phyloP scores from a whole-genome alignment of 2,797 vertebrate species.

The Heterohyrax brucei region DNA sequence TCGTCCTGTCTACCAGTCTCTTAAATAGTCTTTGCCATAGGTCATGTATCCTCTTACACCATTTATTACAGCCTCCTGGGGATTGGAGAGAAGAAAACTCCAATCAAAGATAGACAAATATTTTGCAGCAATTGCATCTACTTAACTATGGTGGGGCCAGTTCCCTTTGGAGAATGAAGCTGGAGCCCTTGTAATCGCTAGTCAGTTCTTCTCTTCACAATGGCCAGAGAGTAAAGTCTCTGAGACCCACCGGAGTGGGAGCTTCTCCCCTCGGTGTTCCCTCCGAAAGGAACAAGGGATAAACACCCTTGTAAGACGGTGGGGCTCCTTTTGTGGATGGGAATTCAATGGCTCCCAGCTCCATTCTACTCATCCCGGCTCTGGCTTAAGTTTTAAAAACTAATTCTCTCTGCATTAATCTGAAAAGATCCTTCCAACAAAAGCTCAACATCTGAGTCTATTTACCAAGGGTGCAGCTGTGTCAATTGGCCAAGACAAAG shows the following conservation, averaged over 20 bases:
- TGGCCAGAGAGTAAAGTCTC: constrained; percentile 42
- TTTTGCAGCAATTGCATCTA: neutral
- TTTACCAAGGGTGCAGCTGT: constrained; percentile 96
- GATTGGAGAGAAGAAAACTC: constrained; percentile 44
- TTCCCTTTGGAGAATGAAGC: neutral
- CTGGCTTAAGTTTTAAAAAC: constrained; percentile 89
- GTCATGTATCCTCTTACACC: neutral
- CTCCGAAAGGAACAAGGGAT: constrained; percentile 86
- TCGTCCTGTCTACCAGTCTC: neutral
- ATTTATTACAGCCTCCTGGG: neutral
- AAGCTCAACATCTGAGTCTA: constrained; percentile 89
- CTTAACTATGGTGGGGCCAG: neutral
- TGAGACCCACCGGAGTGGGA: neutral
- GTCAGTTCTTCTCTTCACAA: constrained; percentile 63
- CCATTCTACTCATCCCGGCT: constrained; percentile 88
- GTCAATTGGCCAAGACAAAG: constrained; percentile 95
- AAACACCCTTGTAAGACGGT: constrained; percentile 76
- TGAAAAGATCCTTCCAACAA: constrained; percentile 90
- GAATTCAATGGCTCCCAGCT: constrained; percentile 89
- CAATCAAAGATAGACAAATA: neutral
- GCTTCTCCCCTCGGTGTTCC: constrained; percentile 70
- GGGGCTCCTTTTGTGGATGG: constrained; percentile 83
- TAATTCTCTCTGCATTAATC: constrained; percentile 90
- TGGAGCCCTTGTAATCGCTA: neutral
- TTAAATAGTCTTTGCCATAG: neutral